These are phyloP conservation scores for Drosophila leontia DNA, from an alignment of 1,140 invertebrate species.

Conservation along the genomic window DNA sequence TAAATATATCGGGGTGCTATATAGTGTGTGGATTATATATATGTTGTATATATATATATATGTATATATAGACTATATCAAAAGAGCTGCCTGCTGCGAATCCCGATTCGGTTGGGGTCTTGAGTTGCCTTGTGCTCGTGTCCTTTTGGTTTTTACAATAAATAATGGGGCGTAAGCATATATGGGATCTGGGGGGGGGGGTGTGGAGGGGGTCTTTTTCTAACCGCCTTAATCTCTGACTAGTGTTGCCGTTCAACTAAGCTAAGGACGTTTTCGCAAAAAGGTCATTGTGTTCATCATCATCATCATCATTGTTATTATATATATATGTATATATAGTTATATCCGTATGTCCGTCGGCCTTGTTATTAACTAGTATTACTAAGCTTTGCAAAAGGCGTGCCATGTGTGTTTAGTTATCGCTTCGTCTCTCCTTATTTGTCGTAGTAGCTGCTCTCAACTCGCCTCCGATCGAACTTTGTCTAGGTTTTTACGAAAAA, in stretches of 20 bases:
- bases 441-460: slow-evolving; percentile 54
- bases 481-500: slow-evolving; percentile 62
- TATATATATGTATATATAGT: slow-evolving; percentile 22
- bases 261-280: slow-evolving; percentile 78
- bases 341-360: slow-evolving; percentile 10
- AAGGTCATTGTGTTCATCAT: slow-evolving; percentile 64
- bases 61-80: slow-evolving; percentile 51
- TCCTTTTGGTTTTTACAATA: slow-evolving; percentile 33
- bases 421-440: slow-evolving; percentile 63
- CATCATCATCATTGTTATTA: slow-evolving; percentile 8
- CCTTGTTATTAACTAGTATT: slow-evolving; percentile 69
- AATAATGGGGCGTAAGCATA: slow-evolving; percentile 20
- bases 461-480: slow-evolving; percentile 42
- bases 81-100: slow-evolving; percentile 47
- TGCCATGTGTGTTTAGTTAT: slow-evolving; percentile 57
- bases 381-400: slow-evolving; percentile 74
- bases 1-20: slow-evolving; percentile 48
- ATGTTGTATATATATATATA: slow-evolving; percentile 33
- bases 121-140: slow-evolving; percentile 16
- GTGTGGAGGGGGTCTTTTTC: slow-evolving; percentile 7
- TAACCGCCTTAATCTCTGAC: slow-evolving; percentile 33
- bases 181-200: background rate
- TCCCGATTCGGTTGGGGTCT: slow-evolving; percentile 23
- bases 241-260: slow-evolving; percentile 61
- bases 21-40: slow-evolving; percentile 37